phyloP scores from a whole-genome alignment of 2,888 invertebrate species.

The Leptopilina drosophilae region DNA sequence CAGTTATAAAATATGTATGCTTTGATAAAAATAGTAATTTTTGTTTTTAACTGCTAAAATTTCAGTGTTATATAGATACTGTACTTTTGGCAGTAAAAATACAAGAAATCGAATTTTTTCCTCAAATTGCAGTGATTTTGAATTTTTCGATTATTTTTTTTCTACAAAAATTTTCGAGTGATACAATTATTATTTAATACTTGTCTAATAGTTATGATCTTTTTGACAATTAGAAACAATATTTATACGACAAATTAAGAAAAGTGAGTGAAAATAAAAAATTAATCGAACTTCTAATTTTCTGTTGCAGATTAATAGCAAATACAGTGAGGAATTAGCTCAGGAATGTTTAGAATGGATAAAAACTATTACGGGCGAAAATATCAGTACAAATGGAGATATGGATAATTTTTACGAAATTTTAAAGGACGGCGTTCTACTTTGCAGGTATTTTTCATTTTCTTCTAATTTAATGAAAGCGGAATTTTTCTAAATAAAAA shows the following conservation, averaged over 20 bases:
- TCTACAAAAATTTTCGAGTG: too few species aligned
- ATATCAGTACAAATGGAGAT: conserved; percentile 91
- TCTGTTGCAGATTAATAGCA: conserved; percentile 92
- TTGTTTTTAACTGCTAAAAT: neutral
- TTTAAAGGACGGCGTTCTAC: conserved; percentile 91
- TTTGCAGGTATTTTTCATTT: conserved; percentile 89
- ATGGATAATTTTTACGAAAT: conserved; percentile 96
- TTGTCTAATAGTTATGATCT: too few species aligned
- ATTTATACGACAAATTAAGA: neutral
- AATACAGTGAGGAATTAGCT: conserved; percentile 97
- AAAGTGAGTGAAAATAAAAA: conserved; percentile 23
- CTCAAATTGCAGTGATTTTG: too few species aligned
- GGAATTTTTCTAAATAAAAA: neutral
- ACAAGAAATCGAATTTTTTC: too few species aligned
- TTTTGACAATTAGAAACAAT: too few species aligned
- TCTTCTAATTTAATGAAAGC: conserved; percentile 1
- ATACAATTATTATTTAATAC: too few species aligned
- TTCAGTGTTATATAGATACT: neutral
- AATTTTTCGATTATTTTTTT: too few species aligned
- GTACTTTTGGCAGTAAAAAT: too few species aligned
- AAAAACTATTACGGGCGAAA: conserved; percentile 89
- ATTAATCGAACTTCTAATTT: neutral
- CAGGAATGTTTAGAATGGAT: conserved; percentile 97
- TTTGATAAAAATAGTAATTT: conserved; percentile 10
- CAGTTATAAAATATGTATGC: conserved; percentile 7